phyloP scores from a whole-genome alignment of 2,113 vertebrate genomes.

The Gopherus evgoodei region DNA sequence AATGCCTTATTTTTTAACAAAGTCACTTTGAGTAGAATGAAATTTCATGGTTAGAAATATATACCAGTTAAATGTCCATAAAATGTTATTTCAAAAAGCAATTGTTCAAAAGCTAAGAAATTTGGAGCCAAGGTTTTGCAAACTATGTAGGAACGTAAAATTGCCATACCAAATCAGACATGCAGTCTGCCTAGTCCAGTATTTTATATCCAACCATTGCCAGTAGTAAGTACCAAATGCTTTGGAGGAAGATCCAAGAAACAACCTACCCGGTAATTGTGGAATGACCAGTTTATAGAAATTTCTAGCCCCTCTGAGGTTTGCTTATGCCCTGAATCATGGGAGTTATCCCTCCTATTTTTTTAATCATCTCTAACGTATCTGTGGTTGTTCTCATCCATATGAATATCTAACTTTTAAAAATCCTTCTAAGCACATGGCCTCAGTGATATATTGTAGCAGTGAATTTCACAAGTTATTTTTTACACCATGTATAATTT shows the following conservation, averaged over 20 bases:
- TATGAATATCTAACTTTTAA: not conserved
- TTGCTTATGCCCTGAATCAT: not conserved
- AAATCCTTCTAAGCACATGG: not conserved
- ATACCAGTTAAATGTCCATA: not conserved
- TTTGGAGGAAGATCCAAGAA: not conserved
- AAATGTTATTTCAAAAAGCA: not conserved
- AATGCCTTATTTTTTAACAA: not conserved
- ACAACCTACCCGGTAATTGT: not conserved
- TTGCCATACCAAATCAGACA: not conserved
- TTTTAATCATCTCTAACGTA: not conserved
- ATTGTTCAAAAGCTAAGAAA: not conserved
- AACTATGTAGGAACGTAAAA: not conserved
- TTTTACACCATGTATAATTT: not conserved
- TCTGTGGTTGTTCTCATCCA: not conserved
- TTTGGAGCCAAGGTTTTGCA: not conserved
- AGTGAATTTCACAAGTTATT: not conserved
- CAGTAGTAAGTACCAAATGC: not conserved
- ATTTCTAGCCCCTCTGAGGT: not conserved
- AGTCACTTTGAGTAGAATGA: not conserved
- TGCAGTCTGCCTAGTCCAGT: not conserved
- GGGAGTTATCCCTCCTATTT: not conserved
- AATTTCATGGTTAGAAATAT: not conserved
- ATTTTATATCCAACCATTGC: not conserved
- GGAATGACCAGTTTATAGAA: not conserved
- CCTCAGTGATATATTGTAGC: not conserved